phyloP scores from a whole-genome alignment of 2,113 vertebrate genomes.

The Micronisus gabar region DNA sequence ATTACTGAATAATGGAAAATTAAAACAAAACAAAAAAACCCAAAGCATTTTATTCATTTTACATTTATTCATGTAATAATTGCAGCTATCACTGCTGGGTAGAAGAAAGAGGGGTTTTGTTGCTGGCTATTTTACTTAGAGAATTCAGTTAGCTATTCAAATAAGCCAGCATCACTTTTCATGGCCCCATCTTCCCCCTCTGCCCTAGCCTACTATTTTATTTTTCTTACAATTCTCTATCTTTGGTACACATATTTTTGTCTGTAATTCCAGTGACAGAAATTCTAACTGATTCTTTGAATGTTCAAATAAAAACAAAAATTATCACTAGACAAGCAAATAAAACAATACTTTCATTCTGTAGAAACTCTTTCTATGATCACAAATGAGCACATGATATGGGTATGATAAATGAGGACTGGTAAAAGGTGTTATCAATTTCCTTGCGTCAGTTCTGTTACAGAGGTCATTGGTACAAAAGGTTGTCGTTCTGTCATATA shows the following conservation, averaged over 20 bases:
- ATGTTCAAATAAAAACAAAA: not conserved
- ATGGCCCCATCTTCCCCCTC: not conserved
- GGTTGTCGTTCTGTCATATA: not conserved
- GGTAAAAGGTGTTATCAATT: not conserved
- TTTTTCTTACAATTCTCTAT: not conserved
- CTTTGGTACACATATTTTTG: not conserved
- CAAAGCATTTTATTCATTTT: not conserved
- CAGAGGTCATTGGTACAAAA: not conserved
- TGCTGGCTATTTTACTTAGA: not conserved
- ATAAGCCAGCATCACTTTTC: not conserved
- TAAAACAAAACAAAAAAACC: not conserved
- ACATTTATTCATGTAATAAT: not conserved
- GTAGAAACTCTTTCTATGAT: not conserved
- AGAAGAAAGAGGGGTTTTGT: not conserved
- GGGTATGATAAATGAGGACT: not conserved
- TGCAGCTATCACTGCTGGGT: not conserved
- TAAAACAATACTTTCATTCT: not conserved
- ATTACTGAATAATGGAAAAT: not conserved
- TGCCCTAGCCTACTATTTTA: not conserved
- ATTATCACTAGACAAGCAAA: not conserved
- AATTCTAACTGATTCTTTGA: not conserved
- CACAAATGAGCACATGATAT: not conserved
- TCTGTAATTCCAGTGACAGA: not conserved
- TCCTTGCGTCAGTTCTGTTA: not conserved
- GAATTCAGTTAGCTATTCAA: not conserved